Evolutionary conservation across 2,888 invertebrate species (phyloP), one percentile per base, ranked within the genome.

Genomic region (Polydrusus pterygomalis): DNA sequence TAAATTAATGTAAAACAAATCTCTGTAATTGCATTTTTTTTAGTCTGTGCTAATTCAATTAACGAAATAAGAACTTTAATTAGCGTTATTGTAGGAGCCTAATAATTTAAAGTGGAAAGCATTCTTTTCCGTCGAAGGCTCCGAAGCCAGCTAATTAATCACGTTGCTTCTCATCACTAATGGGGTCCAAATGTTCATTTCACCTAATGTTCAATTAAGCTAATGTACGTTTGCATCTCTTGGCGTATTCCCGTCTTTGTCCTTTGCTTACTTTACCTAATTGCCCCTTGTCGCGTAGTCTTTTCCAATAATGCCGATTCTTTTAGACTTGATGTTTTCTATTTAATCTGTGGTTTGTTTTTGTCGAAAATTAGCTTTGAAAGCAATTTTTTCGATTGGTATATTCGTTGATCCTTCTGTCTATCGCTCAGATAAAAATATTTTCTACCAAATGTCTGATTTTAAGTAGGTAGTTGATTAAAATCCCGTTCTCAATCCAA

Each of bases 161-260:
- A 87, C 85, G 85, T 83, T 84, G 83, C 83, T 83, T 79, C 82
- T 86, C 85, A 86, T 86, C 86, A 83, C 86, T 87, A 87, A 87
- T 87, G 87, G 87, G 86, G 85, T 86, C 86, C 86, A 86, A 87
- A 86, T 86, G 87, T 86, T 87, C 87, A 87, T 87, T 88, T 87
- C 87, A 87, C 87, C 87, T 88, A 88, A 88, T 88, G 88, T 88
- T 88, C 88, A 88, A 88, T 88, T 88, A 88, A 86, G 85, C 86
- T 88, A 88, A 88, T 88, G 88, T 87, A 87, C 86, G 87, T 88
- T 88, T 87, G 85, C 87, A 87, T 87, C 87, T 86, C 85, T 83
- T 82, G 82, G 81, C 80, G 79, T 80, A 80, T 77, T 77, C 82
- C 81, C 80, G 82, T 84, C 85, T 84, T 84, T 84, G 83, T 85